Base-by-base conservation (phyloP, 2,888 invertebrate genomes). In the Trissolcus brochymenae region DNA sequence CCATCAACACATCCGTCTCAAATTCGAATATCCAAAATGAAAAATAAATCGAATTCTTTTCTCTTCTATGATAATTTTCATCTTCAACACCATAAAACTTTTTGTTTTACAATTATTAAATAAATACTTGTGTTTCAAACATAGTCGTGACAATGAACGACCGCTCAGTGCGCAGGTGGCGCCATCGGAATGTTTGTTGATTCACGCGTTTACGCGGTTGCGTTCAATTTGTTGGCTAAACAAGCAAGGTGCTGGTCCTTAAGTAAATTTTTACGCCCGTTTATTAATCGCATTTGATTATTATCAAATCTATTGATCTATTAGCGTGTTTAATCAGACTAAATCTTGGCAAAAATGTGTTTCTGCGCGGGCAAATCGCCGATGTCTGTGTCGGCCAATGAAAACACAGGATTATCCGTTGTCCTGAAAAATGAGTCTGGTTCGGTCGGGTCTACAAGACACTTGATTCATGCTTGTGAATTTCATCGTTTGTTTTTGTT, bases 271-370 rank as follows among this genome's bases (percentile, higher is more conserved):
- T 56, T 14, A 35, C 43, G 35, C 9, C 49, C 49, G 40, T 71
- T 72, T 73, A 73, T 73, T 66, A 66, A 73, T 66, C 66, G 65
- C 41, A 65, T 57, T 60, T 55, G 55, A 17, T 14, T 55, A 55
- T 65, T 43, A 11, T 40, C 29, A 46, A 46, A 46, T 55, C 46
- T 50, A 60, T 41, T 19, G 11, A 13, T 25, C 25, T 4, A 6
- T 4, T 25, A 4, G 4, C 25, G 4, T 25, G 25, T 25, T 25
- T 25, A 25, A 2, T 25, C 3, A 25, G 25, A 25, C 25, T 4
- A 25, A 25, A 25, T 25, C 25, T 25, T 25, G 25, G 4, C 25
- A 25, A 25, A 25, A 6, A 4, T 25, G 25, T 25, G 25, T 25
- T 4, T 25, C 4, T 4, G 25, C 25, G 25, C 25, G 6, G 25